A percentile compares a stretch with the other conserved stretches of the same genome.
Evolutionary conservation across 1,140 invertebrate genomes (phyloP).

Genomic region (Diuraphis noxia): DNA sequence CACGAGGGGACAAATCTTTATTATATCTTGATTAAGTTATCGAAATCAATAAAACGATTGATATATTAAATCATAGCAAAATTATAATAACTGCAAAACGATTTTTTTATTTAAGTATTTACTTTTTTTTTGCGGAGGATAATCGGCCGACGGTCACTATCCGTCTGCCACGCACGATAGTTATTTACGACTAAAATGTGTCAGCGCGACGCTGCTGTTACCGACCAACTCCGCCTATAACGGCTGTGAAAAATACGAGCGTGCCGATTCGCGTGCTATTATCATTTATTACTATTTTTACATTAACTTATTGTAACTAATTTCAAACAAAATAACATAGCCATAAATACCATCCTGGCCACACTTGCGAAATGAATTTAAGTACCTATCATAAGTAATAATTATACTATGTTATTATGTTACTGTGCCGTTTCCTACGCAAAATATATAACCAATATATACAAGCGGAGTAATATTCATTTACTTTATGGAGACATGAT

Average conservation of each 20-base stretch:
- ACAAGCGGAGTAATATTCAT: neutral
- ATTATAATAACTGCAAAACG: neutral
- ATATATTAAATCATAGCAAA: neutral
- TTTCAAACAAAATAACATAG: neutral
- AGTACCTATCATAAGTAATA: neutral
- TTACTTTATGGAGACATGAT: neutral
- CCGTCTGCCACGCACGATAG: neutral
- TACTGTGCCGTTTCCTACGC: neutral
- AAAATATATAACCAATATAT: neutral
- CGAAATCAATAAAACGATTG: neutral
- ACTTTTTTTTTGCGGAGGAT: neutral
- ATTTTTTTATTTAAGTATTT: neutral
- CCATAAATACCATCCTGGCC: neutral
- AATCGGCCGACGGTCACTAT: neutral
- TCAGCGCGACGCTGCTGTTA: neutral
- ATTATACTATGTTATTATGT: neutral
- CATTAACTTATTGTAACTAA: neutral
- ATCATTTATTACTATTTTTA: slow-evolving; percentile 15
- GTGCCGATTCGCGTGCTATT: neutral
- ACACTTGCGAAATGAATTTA: neutral
- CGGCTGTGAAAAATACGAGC: neutral
- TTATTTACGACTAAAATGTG: neutral
- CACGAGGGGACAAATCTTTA: no score
- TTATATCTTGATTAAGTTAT: neutral
- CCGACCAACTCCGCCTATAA: neutral